These are phyloP conservation scores for Nothura maculosa DNA, from an alignment of 2,797 vertebrate species.

Conservation along the genomic window DNA sequence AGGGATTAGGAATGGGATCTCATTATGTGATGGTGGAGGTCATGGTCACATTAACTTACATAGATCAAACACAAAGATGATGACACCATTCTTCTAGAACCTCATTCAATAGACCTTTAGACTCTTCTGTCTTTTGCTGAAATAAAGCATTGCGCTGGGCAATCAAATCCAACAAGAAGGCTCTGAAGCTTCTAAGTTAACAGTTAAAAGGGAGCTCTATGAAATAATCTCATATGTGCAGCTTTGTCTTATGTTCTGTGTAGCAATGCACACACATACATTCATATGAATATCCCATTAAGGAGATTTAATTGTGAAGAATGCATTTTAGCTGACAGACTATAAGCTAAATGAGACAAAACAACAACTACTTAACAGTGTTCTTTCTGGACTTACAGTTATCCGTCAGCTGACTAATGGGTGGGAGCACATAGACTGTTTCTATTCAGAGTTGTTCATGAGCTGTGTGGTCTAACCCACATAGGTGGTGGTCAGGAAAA, in stretches of 20 bases:
- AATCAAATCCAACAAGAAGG: background rate
- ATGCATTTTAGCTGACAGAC: background rate
- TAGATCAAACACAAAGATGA: background rate
- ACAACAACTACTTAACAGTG: background rate
- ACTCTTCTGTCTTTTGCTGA: background rate
- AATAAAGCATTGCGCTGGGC: background rate
- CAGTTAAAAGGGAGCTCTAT: background rate
- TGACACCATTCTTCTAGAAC: background rate
- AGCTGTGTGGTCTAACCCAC: slow-evolving; percentile 15
- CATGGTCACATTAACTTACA: background rate
- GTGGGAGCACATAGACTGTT: slow-evolving; percentile 5
- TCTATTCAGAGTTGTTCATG: slow-evolving; percentile 1
- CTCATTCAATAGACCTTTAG: background rate
- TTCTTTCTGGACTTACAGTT: background rate
- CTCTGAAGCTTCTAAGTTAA: background rate
- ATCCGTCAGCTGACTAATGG: background rate
- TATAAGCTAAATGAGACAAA: background rate
- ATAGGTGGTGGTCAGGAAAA: slow-evolving; percentile 15
- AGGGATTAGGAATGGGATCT: background rate
- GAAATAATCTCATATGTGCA: background rate
- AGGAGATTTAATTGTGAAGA: background rate
- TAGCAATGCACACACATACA: background rate
- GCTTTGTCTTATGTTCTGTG: background rate
- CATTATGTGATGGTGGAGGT: background rate
- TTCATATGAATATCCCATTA: background rate